Conservation (phyloP, 2,113 vertebrate species). For the Taurulus bubalis region DNA sequence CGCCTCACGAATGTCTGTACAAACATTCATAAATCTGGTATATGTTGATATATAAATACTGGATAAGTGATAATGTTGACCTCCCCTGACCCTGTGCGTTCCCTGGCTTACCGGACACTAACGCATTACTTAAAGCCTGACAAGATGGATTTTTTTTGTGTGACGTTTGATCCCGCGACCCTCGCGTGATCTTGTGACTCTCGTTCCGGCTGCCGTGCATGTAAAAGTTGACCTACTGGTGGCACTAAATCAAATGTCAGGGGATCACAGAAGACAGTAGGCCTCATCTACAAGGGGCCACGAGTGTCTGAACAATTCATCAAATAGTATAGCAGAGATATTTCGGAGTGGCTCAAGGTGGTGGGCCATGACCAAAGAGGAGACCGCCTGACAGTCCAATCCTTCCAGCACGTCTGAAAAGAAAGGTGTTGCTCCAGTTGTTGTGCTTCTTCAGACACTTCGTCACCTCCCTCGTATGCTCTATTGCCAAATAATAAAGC, state of each 20-base stretch:
- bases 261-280: not conserved
- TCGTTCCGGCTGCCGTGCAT: not conserved
- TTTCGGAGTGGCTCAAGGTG: not conserved
- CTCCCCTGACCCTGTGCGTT: too few species aligned
- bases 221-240: not conserved
- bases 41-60: not conserved
- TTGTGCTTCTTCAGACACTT: conserved; percentile 4
- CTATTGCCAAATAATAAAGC: conserved; percentile 33
- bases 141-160: too few species aligned
- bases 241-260: not conserved
- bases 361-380: not conserved
- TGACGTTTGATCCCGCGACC: too few species aligned
- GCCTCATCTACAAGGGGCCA: not conserved
- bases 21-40: not conserved
- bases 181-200: not conserved
- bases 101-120: too few species aligned
- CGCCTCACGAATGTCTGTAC: not conserved
- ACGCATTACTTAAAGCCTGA: too few species aligned
- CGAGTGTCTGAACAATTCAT: not conserved
- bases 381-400: not conserved
- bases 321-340: not conserved
- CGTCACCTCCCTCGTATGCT: not conserved
- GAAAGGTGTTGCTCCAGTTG: conserved; percentile 6
- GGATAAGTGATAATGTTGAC: not conserved
- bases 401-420: not conserved